A percentile compares a stretch with the other conserved stretches of the same genome.
Evolutionary conservation across 2,888 invertebrate species (phyloP).

Genomic region (Cordilura impudica): DNA sequence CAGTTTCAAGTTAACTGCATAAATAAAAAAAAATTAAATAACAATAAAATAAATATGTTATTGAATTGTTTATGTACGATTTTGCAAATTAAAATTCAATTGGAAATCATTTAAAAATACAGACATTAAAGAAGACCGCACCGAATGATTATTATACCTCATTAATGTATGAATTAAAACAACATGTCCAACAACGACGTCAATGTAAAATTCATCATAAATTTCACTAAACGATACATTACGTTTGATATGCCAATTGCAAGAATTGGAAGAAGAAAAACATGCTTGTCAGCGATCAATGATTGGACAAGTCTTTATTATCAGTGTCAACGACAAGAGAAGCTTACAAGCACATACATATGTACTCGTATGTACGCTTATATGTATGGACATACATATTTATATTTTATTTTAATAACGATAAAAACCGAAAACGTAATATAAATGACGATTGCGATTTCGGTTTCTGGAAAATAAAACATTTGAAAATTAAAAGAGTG

Average conservation of each 20-base stretch:
- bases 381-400: too few relatives aligned
- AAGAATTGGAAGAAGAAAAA: slow-evolving; percentile 52
- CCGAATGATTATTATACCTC: slow-evolving; percentile 62
- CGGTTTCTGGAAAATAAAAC: too few relatives aligned
- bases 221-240: slow-evolving; percentile 49
- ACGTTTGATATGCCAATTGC: slow-evolving; percentile 50
- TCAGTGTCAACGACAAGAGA: slow-evolving; percentile 49
- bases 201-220: slow-evolving; percentile 57
- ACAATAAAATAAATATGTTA: slow-evolving; percentile 28
- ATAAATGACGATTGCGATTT: too few relatives aligned
- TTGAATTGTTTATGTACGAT: slow-evolving; percentile 39
- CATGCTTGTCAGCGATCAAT: slow-evolving; percentile 50
- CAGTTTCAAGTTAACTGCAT: neutral
- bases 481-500: too few relatives aligned
- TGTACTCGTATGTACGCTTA: too few relatives aligned
- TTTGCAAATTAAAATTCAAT: slow-evolving; percentile 59
- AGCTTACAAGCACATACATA: slow-evolving; percentile 50
- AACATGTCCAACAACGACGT: slow-evolving; percentile 48
- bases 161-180: slow-evolving; percentile 59
- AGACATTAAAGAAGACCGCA: slow-evolving; percentile 63
- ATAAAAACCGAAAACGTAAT: too few relatives aligned
- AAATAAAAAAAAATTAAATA: neutral
- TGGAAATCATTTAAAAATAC: slow-evolving; percentile 52
- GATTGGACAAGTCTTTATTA: slow-evolving; percentile 50
- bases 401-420: too few relatives aligned